A percentile compares a stretch with the other conserved stretches of the same genome.
phyloP scores from a whole-genome alignment of 2,888 invertebrate species.

The Callinectes sapidus region DNA sequence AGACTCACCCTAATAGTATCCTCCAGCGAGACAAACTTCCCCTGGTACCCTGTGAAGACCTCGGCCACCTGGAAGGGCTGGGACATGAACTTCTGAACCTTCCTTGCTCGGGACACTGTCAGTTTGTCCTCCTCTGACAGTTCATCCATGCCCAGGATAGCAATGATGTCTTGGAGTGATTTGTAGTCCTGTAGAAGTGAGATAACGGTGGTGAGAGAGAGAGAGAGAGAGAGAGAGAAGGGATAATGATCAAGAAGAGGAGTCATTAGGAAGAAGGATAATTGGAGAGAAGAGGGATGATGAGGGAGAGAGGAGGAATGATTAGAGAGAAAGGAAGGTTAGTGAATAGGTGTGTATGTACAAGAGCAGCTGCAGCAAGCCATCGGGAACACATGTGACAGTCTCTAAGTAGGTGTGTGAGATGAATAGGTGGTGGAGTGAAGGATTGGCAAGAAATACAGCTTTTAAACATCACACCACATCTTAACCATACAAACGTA shows the following conservation, averaged over 20 bases:
- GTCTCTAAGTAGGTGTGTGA: too few species aligned
- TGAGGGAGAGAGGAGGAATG: too few species aligned
- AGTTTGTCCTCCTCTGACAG: slow-evolving; percentile 98
- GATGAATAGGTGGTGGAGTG: not conserved
- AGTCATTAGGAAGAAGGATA: too few species aligned
- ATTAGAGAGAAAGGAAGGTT: too few species aligned
- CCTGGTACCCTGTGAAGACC: slow-evolving; percentile 78
- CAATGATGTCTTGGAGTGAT: slow-evolving; percentile 95
- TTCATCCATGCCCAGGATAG: slow-evolving; percentile 86
- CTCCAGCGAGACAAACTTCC: slow-evolving; percentile 75
- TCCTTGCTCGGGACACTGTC: slow-evolving; percentile 96
- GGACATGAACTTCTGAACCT: slow-evolving; percentile 97
- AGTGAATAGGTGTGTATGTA: too few species aligned
- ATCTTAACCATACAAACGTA: not conserved
- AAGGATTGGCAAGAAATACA: too few species aligned
- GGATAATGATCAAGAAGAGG: too few species aligned
- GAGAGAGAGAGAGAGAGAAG: too few species aligned
- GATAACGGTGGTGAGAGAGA: not conserved
- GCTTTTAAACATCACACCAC: too few species aligned
- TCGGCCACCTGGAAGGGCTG: slow-evolving; percentile 99
- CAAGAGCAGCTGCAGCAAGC: too few species aligned
- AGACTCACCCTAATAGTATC: slow-evolving; percentile 86
- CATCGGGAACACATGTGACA: too few species aligned
- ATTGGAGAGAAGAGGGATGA: too few species aligned
- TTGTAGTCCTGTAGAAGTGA: slow-evolving; percentile 81